Conservation (phyloP, 2,113 vertebrate genomes). For the Petrocephalus microphthalmus region DNA sequence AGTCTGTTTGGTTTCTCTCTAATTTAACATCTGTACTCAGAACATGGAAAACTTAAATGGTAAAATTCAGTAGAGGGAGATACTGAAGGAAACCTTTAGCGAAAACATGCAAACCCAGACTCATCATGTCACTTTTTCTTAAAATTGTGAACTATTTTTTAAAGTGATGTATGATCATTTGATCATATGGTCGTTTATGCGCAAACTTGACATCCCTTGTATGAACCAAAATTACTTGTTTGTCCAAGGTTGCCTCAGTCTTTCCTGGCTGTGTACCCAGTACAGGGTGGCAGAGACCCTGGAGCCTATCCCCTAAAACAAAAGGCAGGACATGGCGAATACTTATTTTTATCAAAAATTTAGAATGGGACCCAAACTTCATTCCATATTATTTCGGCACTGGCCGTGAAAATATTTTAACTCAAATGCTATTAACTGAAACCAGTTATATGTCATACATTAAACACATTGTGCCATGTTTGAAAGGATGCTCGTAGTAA, state of each 20-base stretch:
- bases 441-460: background rate
- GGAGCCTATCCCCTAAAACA: background rate
- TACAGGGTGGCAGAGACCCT: background rate
- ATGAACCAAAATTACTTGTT: background rate
- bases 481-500: background rate
- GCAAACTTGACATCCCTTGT: background rate
- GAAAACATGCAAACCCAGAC: background rate
- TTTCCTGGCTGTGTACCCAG: background rate
- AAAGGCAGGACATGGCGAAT: background rate
- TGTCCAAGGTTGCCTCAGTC: background rate
- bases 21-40: background rate
- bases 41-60: background rate
- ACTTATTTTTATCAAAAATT: background rate
- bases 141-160: background rate
- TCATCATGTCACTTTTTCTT: background rate
- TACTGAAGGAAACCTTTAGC: background rate
- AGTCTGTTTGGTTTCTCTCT: background rate
- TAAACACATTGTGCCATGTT: background rate
- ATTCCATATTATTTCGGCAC: background rate
- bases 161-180: too few relatives aligned
- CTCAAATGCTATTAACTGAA: background rate
- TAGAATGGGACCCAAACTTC: background rate
- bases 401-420: background rate
- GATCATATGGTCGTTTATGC: too few relatives aligned
- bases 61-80: background rate